phyloP scores from a whole-genome alignment of 2,797 vertebrate species.

The Pempheris klunzingeri region DNA sequence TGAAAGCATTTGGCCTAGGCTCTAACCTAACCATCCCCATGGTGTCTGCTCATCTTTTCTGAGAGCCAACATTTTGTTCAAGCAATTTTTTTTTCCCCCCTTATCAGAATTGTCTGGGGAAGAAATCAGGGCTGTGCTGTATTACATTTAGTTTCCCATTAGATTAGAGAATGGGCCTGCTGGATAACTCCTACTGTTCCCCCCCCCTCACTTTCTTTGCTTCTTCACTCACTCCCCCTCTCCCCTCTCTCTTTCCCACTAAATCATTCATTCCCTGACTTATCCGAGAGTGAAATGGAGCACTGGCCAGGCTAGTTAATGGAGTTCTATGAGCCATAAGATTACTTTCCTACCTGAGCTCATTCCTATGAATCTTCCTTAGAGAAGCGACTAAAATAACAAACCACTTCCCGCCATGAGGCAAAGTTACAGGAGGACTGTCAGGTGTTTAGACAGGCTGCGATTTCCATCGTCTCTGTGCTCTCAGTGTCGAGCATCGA shows the following conservation, averaged over 20 bases:
- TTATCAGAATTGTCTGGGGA: constrained; percentile 51
- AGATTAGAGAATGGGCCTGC: constrained; percentile 57
- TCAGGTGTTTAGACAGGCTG: constrained; percentile 38
- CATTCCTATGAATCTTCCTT: constrained; percentile 80
- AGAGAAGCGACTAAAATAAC: constrained; percentile 71
- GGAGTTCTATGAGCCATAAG: constrained; percentile 83
- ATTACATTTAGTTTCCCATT: constrained; percentile 69
- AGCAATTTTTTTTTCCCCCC: neutral
- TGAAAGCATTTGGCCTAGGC: constrained; percentile 40
- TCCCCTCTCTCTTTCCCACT: constrained; percentile 47
- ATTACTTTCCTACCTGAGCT: constrained; percentile 82
- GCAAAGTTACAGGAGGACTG: constrained; percentile 42
- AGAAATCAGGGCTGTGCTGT: constrained; percentile 48
- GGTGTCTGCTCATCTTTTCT: constrained; percentile 34
- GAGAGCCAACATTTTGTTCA: constrained; percentile 42
- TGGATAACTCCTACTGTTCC: constrained; percentile 45
- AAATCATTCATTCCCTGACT: constrained; percentile 79
- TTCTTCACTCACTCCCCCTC: constrained; percentile 42
- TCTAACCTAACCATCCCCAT: constrained; percentile 29
- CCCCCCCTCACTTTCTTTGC: constrained; percentile 42
- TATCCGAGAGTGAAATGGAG: constrained; percentile 83
- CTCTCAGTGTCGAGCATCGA: constrained; percentile 32
- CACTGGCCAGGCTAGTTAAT: constrained; percentile 80
- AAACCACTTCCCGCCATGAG: constrained; percentile 51
- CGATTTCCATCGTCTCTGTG: constrained; percentile 35